Conservation (phyloP, 2,113 vertebrate genomes). For the Phrynosoma blainvillii region DNA sequence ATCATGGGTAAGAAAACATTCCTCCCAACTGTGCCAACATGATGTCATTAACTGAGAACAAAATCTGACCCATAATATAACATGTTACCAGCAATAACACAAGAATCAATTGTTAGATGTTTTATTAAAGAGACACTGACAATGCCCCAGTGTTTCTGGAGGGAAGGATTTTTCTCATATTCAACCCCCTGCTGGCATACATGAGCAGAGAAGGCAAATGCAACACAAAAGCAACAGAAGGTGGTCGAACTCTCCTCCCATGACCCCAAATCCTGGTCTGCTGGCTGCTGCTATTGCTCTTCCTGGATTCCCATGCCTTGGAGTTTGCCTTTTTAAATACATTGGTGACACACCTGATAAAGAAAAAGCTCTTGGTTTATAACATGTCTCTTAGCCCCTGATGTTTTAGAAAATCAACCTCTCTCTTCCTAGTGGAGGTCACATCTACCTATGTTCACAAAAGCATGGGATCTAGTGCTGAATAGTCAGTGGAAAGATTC, state of each 20-base stretch:
- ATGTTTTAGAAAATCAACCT: background rate
- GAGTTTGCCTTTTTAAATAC: background rate
- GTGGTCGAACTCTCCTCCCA: background rate
- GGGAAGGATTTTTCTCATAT: background rate
- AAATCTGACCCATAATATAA: slow-evolving; percentile 21
- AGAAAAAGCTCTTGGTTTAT: background rate
- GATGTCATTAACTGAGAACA: background rate
- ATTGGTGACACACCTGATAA: background rate
- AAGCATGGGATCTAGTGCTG: background rate
- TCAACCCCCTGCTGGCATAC: background rate
- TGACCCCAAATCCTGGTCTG: background rate
- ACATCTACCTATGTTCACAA: background rate
- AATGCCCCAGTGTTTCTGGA: background rate
- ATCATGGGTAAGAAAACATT: background rate
- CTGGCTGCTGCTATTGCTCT: background rate
- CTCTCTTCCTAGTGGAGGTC: background rate
- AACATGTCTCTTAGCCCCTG: too few species aligned
- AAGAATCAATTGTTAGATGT: slow-evolving; percentile 3
- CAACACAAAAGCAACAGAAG: slow-evolving; percentile 14
- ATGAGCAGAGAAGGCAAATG: background rate
- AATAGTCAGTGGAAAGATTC: background rate
- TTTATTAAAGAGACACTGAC: background rate
- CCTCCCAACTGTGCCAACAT: background rate
- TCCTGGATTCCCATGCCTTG: background rate
- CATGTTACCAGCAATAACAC: slow-evolving; percentile 8